These are phyloP conservation scores for Cherax quadricarinatus DNA, from an alignment of 1,140 invertebrate genomes.

Conservation along the genomic window DNA sequence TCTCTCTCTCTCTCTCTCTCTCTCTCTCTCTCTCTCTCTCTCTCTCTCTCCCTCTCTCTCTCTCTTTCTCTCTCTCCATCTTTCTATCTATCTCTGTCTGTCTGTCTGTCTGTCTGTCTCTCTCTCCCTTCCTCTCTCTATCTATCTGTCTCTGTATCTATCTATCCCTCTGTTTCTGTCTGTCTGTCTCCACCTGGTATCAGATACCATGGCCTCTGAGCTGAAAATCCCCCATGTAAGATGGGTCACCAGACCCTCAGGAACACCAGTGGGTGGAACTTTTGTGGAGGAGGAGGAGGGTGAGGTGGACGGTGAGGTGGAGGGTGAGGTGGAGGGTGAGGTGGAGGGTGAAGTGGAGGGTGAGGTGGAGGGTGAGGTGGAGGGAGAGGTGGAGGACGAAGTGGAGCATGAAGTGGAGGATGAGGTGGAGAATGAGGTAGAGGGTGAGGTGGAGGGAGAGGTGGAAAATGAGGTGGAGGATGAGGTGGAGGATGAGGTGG, in stretches of 20 bases:
- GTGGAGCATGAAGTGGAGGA: too few relatives aligned
- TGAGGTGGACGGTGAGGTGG: too few relatives aligned
- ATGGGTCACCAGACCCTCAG: background rate
- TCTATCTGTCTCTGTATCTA: background rate
- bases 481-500: too few relatives aligned
- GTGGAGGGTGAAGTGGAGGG: too few relatives aligned
- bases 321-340: too few relatives aligned
- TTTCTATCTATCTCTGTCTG: too few relatives aligned
- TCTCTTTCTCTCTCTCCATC: background rate
- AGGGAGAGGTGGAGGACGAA: too few relatives aligned
- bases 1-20: background rate
- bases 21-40: background rate
- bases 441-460: too few relatives aligned
- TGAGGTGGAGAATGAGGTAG: too few relatives aligned
- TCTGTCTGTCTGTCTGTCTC: background rate
- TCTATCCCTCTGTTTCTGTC: background rate
- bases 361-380: too few relatives aligned
- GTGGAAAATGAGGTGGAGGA: too few relatives aligned
- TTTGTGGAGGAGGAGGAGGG: too few relatives aligned
- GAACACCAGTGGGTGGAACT: background rate
- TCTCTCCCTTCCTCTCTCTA: background rate
- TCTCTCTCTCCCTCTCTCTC: background rate
- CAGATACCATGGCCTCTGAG: background rate
- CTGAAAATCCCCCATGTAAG: constrained; percentile 5
- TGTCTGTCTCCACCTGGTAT: background rate